Base-by-base conservation (phyloP, 2,888 invertebrate species). In the Melangyna quadrimaculata region DNA sequence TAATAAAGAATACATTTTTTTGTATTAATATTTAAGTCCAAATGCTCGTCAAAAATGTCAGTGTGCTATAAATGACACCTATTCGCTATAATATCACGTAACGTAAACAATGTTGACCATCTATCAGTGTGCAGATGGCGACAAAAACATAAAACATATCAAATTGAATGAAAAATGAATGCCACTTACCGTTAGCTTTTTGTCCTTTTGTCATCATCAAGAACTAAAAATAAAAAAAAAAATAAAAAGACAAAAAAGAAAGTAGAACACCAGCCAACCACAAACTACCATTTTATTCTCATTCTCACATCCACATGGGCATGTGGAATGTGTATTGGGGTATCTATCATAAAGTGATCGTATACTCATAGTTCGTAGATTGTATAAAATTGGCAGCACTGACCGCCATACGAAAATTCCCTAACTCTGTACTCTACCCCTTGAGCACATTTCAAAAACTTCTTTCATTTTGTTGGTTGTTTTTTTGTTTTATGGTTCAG, bases 351-450 rank as follows among this genome's bases (percentile, higher is more conserved):
- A 79, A 84, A 84, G 77, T 80, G 79, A 80, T 80, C 79, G 48
- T 61, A 75, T n/a, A n/a, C n/a, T n/a, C n/a, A n/a, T n/a, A n/a
- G n/a, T 72, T 79, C 71, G 53, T 63, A 77, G 79, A 79, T 84
- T 79, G 71, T 84, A 80, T 75, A 69, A 79, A 84, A 84, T 80
- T 84, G 84, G 79, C 67, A 80, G 65, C 80, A 72, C 79, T 72
- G 53, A 22, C 40, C n/a, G n/a, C n/a, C 12, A 17, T 29, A 9
- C 9, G 5, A 57, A 14, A 32, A 32, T 3, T 6, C 29, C 12
- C 22, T 10, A 10, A 0, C n/a, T 24, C 14, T 1, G 17, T n/a
- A n/a, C 51, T 27, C 70, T 43, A 27, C 75, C 35, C 43, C 59
- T 51, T 43, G 53, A 65, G 55, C 22, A 78, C 69, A 78, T 83